phyloP scores from a whole-genome alignment of 2,113 vertebrate species.

The Trinectes maculatus region DNA sequence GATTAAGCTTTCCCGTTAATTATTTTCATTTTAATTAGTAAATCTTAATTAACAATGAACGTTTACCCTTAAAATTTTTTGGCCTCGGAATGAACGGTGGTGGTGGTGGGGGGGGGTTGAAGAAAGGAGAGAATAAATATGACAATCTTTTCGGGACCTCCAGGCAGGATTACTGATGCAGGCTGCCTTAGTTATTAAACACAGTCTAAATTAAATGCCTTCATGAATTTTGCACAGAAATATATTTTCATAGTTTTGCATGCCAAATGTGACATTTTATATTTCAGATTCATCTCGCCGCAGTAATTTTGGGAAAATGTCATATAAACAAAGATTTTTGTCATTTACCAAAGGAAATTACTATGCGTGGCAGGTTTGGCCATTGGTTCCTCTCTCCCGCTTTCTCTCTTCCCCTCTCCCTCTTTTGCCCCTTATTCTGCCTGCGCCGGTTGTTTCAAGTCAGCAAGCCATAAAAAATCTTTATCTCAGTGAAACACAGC shows the following conservation, averaged over 20 bases:
- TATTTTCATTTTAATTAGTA: slow-evolving; percentile 99
- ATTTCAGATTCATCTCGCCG: slow-evolving; percentile 96
- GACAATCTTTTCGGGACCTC: slow-evolving; percentile 98
- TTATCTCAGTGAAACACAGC: slow-evolving; percentile 99
- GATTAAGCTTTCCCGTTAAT: slow-evolving; percentile 94
- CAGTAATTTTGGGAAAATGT: slow-evolving; percentile 97
- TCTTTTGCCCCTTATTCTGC: slow-evolving; percentile 82
- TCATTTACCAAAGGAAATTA: slow-evolving; percentile 98
- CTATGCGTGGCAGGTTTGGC: slow-evolving; percentile 96
- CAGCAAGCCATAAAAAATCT: slow-evolving; percentile 99
- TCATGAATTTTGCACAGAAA: slow-evolving; percentile 99
- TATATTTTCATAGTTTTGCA: slow-evolving; percentile 99
- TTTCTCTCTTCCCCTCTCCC: slow-evolving; percentile 68
- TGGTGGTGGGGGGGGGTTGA: slow-evolving; percentile 40
- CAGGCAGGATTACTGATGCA: slow-evolving; percentile 99
- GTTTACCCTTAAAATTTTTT: slow-evolving; percentile 96
- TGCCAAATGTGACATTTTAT: slow-evolving; percentile 99
- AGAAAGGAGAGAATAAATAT: slow-evolving; percentile 98
- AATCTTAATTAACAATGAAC: slow-evolving; percentile 99
- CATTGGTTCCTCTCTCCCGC: slow-evolving; percentile 81
- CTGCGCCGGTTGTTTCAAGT: slow-evolving; percentile 98
- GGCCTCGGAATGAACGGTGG: slow-evolving; percentile 86
- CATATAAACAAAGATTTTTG: slow-evolving; percentile 99
- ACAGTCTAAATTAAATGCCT: slow-evolving; percentile 99
- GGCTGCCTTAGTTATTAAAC: slow-evolving; percentile 98